Evolutionary conservation across 2,888 invertebrate species (phyloP).

Genomic region (Pantelozetes paolii): DNA sequence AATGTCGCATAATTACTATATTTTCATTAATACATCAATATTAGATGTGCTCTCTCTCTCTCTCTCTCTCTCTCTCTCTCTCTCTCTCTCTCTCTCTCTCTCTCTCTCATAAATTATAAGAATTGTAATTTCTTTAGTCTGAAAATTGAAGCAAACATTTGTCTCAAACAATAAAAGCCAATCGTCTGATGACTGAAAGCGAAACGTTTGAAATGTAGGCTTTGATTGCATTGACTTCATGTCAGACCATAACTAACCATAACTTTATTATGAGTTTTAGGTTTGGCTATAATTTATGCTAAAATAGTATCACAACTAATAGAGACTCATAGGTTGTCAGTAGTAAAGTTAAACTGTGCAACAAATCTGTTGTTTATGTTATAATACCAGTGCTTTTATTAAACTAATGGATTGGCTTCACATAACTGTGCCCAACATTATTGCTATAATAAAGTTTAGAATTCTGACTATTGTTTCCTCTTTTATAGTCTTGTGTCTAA

Average conservation of each 20-base stretch:
- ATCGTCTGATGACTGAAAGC: neutral
- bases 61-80: no score
- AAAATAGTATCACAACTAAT: neutral
- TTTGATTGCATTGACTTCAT: neutral
- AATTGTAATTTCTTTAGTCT: neutral
- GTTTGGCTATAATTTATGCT: neutral
- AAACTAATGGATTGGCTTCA: conserved; percentile 11
- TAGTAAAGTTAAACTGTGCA: conserved; percentile 24
- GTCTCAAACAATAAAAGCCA: neutral
- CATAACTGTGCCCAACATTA: neutral
- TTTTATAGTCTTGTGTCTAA: neutral
- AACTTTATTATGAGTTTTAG: conserved; percentile 10
- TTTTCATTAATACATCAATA: no score
- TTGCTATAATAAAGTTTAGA: neutral
- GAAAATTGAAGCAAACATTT: neutral
- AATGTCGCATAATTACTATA: no score
- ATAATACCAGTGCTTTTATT: neutral
- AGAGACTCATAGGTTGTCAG: conserved; percentile 4
- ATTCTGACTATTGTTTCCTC: neutral
- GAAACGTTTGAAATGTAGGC: neutral
- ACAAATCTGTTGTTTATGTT: conserved; percentile 20
- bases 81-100: no score
- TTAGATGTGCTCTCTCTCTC: no score
- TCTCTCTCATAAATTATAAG: neutral
- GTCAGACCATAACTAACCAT: conserved; percentile 26